Evolutionary conservation across 2,113 vertebrate genomes (phyloP), one percentile per base, ranked within the genome.

Genomic region (Macquaria ambigua): DNA sequence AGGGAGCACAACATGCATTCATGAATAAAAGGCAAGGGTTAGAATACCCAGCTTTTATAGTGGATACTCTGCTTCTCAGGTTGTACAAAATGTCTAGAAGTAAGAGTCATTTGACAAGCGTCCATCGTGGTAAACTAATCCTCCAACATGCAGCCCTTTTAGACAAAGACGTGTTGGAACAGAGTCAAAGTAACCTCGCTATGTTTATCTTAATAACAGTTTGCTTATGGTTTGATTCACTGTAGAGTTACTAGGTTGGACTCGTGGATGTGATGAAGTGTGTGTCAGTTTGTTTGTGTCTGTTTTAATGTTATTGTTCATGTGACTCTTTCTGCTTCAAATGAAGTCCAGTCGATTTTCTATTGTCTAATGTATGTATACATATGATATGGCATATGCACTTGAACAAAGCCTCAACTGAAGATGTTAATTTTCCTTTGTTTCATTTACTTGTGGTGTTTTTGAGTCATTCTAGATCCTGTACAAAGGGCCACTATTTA

Each of bases 21-120:
- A 89, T 92, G 85, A 92, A 90, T 90, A 90, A 86, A 74, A 87
- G 84, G 74, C 74, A 6, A 75, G 68, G 63, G 77, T 50, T 81
- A 63, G 67, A 76, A 63, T 86, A 76, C 66, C 77, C 64, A 66
- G 56, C 46, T n/a, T 79, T 81, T 74, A 71, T 80, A 89, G 80
- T 73, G 31, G 87, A 79, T 83, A 81, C 67, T 1, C 55, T 69
- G 67, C 83, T 83, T 84, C 88, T 93, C 84, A 61, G 79, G 86
- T 88, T 81, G 58, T 75, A 31, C 84, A 80, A 86, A 85, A 84
- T 90, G 81, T 77, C 69, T 71, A 15, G 79, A 86, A 81, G 83
- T 77, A 61, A 85, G 43, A 86, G 82, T 75, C 37, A 64, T 67
- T 85, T 74, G 58, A 63, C 53, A 43, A 21, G n/a, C 37, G 37